These are phyloP conservation scores for Grus americana DNA, from an alignment of 2,113 vertebrate species.

Conservation along the genomic window DNA sequence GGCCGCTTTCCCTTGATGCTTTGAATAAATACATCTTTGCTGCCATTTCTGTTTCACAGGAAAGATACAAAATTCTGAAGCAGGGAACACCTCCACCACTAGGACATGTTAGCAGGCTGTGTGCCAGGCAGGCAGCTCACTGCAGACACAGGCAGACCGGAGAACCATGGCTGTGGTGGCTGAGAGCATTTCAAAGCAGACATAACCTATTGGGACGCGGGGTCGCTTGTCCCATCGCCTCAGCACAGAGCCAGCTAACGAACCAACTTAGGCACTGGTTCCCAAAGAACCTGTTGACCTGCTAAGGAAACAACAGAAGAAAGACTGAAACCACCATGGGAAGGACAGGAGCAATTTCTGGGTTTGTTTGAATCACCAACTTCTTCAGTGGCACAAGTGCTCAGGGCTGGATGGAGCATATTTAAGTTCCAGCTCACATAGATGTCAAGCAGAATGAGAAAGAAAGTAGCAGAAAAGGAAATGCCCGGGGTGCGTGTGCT, in stretches of 20 bases:
- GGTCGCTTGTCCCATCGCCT: background rate
- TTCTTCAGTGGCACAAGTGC: background rate
- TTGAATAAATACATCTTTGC: background rate
- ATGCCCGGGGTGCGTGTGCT: background rate
- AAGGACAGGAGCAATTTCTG: background rate
- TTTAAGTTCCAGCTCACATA: background rate
- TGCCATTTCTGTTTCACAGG: background rate
- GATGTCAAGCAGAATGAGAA: background rate
- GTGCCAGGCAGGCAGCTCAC: background rate
- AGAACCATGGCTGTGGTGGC: background rate
- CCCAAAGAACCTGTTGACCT: background rate
- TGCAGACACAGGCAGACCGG: accelerated
- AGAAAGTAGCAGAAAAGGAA: background rate
- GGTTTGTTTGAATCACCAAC: background rate
- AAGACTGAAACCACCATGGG: background rate
- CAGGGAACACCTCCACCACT: background rate
- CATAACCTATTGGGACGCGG: background rate
- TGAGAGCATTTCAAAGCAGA: background rate
- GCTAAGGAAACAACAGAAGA: background rate
- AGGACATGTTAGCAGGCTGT: background rate
- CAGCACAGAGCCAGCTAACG: background rate
- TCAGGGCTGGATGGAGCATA: background rate
- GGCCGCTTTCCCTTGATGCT: background rate
- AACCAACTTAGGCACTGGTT: background rate
- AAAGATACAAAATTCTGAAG: background rate